phyloP scores from a whole-genome alignment of 2,888 invertebrate genomes.

The Urechis unicinctus region DNA sequence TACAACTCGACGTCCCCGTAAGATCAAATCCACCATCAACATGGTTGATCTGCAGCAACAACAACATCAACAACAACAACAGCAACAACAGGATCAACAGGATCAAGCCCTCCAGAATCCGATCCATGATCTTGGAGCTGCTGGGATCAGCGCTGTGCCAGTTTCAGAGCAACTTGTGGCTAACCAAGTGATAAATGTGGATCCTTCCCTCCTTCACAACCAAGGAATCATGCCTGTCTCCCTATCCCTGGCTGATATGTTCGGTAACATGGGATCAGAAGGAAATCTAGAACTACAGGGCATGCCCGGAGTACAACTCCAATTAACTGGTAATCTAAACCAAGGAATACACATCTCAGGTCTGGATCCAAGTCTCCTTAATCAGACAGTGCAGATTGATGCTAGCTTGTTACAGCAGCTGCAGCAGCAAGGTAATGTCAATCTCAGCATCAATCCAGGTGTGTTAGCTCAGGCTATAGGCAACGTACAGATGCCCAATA shows the following conservation, averaged over 20 bases:
- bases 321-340: slow-evolving; percentile 13
- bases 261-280: slow-evolving; percentile 9
- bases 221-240: slow-evolving; percentile 35
- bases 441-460: slow-evolving; percentile 45
- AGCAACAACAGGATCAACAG: not conserved
- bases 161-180: slow-evolving; percentile 4
- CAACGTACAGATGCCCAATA: no score
- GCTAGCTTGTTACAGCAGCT: slow-evolving; percentile 54
- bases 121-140: not conserved
- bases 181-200: slow-evolving; percentile 28
- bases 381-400: slow-evolving; percentile 49
- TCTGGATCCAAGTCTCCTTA: slow-evolving; percentile 45
- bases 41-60: not conserved
- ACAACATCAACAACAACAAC: not conserved
- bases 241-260: slow-evolving; percentile 20
- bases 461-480: slow-evolving; percentile 12
- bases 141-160: slow-evolving; percentile 1
- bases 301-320: slow-evolving; percentile 28
- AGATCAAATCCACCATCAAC: not conserved
- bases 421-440: slow-evolving; percentile 46
- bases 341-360: slow-evolving; percentile 50
- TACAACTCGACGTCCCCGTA: not conserved
- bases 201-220: slow-evolving; percentile 28
- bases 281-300: slow-evolving; percentile 34
- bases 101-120: not conserved